Base-by-base conservation (phyloP, 2,888 invertebrate species). In the Cerastis rubricosa region DNA sequence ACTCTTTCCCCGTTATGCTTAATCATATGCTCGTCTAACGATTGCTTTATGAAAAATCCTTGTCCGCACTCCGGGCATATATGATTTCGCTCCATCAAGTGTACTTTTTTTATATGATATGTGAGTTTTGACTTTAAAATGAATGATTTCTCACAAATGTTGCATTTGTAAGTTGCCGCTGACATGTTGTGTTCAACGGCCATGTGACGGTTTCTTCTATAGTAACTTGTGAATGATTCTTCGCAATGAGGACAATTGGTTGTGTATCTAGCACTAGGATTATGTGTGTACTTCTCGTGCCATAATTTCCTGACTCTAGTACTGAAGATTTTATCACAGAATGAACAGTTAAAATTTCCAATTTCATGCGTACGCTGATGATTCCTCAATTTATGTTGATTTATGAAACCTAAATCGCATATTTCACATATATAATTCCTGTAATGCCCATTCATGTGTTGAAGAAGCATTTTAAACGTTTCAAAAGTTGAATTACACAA, bases 401-500 rank as follows among this genome's bases (percentile, higher is more conserved):
- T 96, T 35, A 96, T 93, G 74, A 95, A 96, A 0, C 96, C 96
- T 82, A 94, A 80, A 76, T 96, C 95, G 70, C 96, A 96, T 0
- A 93, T 91, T 2, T 95, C 95, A 49, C 96, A 96, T 0, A 96
- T 91, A 77, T 92, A 96, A 71, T 96, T 96, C 40, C 96, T 91
- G 70, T 95, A 96, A 85, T 96, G 96, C 0, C 94, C 93, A 47
- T 96, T 96, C 96, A 96, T 96, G 25, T 96, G 96, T 78, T 96
- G 95, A 0, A 95, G 25, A 0, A 96, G 69, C 94, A 94, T 96
- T 89, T 95, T 96, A 47, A 96, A 96, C 0, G 96, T 95, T 68
- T 95, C 96, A 73, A 92, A 96, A 0, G 92, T 94, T 0, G 95
- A 95, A 66, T 93, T 83, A 61, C 96, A 96, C 0, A 96, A 67